A percentile compares a stretch with the other conserved stretches of the same genome.
Evolutionary conservation across 2,113 vertebrate species (phyloP).

Genomic region (Sceloporus undulatus): DNA sequence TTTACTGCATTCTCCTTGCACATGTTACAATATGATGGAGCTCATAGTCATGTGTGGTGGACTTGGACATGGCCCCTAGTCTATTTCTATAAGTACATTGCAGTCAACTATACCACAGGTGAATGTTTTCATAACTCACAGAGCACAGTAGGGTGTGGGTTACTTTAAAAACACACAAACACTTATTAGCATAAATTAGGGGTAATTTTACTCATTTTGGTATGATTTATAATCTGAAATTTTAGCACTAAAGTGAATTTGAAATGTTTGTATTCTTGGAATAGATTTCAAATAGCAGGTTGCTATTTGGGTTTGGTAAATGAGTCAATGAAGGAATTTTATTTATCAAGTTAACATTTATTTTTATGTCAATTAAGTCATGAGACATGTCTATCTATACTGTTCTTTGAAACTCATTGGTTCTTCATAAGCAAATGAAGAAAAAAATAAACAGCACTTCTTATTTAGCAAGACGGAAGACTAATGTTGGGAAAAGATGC

Average conservation of each 20-base stretch:
- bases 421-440: background rate
- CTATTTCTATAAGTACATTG: background rate
- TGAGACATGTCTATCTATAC: background rate
- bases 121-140: background rate
- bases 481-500: background rate
- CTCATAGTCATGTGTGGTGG: background rate
- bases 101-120: background rate
- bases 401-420: background rate
- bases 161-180: background rate
- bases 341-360: background rate
- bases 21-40: background rate
- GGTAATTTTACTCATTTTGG: background rate
- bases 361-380: background rate
- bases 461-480: background rate
- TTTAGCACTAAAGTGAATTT: background rate
- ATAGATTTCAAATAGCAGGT: background rate
- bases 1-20: background rate
- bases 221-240: background rate
- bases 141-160: background rate
- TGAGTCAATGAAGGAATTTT: background rate
- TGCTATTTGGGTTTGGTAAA: background rate
- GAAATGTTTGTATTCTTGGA: background rate
- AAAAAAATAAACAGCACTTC: slow-evolving; percentile 2
- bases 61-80: background rate
- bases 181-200: background rate